Conservation (phyloP, 1,140 invertebrate species). For the Drosophila busckii region DNA sequence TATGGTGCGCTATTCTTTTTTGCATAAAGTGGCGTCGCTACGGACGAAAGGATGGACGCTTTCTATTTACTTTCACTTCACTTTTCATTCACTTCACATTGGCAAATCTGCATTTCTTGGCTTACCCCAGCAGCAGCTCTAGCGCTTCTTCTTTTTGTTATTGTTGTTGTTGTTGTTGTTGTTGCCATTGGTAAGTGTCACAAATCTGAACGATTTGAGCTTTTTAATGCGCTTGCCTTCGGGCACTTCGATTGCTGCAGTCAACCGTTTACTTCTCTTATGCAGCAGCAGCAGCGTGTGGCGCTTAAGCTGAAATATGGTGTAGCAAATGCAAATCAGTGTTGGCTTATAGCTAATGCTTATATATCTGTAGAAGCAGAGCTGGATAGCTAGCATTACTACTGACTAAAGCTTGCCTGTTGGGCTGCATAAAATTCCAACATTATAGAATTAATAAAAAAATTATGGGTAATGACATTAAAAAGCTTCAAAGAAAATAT, state of each 20-base stretch:
- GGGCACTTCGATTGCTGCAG: slow-evolving; percentile 44
- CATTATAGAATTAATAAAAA: too few relatives aligned
- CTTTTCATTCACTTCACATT: slow-evolving; percentile 31
- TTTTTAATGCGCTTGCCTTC: slow-evolving; percentile 60
- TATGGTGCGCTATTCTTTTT: slow-evolving; percentile 66
- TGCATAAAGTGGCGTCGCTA: slow-evolving; percentile 49
- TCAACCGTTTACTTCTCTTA: slow-evolving; percentile 1
- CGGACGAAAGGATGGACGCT: not conserved
- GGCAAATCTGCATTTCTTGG: slow-evolving; percentile 52
- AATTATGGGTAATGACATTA: too few relatives aligned
- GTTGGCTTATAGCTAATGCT: slow-evolving; percentile 1
- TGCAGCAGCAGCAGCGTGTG: not conserved
- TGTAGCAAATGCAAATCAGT: slow-evolving; percentile 22
- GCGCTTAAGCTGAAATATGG: slow-evolving; percentile 13
- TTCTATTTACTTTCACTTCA: slow-evolving; percentile 61
- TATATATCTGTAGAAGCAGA: too few relatives aligned
- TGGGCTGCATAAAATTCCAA: too few relatives aligned
- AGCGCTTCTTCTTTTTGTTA: slow-evolving; percentile 2
- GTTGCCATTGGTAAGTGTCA: slow-evolving; percentile 49
- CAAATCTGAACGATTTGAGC: slow-evolving; percentile 69
- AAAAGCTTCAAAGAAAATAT: too few relatives aligned
- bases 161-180: slow-evolving; percentile 5
- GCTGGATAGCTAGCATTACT: too few relatives aligned
- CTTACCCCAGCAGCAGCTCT: slow-evolving; percentile 38
- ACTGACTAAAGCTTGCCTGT: too few relatives aligned